These are phyloP conservation scores for Origma solitaria DNA, from an alignment of 2,113 vertebrate species.

Conservation along the genomic window DNA sequence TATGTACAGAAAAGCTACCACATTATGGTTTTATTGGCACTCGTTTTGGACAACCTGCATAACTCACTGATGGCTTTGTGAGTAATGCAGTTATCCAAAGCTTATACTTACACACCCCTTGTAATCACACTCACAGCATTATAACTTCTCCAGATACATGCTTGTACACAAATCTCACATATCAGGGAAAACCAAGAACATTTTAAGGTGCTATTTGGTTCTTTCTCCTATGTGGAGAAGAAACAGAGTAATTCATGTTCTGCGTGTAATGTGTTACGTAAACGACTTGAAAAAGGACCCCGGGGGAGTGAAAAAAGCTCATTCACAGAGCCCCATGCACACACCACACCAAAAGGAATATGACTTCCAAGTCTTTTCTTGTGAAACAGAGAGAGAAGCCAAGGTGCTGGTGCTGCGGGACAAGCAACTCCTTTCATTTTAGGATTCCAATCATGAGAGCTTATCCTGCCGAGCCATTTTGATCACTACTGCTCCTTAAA, in stretches of 20 bases:
- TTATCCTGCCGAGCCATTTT: background rate
- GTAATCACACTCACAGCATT: background rate
- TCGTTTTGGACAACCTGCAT: slow-evolving; percentile 60
- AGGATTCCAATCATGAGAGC: background rate
- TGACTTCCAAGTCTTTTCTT: background rate
- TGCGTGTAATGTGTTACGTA: rapidly evolving
- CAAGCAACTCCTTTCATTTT: background rate
- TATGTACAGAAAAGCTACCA: slow-evolving; percentile 66
- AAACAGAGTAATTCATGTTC: background rate
- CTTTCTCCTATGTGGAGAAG: background rate
- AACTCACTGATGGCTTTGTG: slow-evolving; percentile 44
- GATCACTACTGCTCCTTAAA: background rate
- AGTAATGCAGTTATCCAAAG: slow-evolving; percentile 7
- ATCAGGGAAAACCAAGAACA: background rate
- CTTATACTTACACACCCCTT: slow-evolving; percentile 10
- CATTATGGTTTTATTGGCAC: slow-evolving; percentile 66
- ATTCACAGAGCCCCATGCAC: background rate
- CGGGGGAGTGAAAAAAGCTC: background rate
- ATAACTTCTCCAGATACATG: background rate
- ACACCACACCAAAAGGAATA: background rate
- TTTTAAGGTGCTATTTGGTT: background rate
- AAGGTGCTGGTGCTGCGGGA: background rate
- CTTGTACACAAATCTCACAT: background rate
- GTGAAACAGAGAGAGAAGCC: background rate
- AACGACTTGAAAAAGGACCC: background rate